Evolutionary conservation across 2,797 vertebrate species (phyloP).

Genomic region (Synanceia verrucosa): DNA sequence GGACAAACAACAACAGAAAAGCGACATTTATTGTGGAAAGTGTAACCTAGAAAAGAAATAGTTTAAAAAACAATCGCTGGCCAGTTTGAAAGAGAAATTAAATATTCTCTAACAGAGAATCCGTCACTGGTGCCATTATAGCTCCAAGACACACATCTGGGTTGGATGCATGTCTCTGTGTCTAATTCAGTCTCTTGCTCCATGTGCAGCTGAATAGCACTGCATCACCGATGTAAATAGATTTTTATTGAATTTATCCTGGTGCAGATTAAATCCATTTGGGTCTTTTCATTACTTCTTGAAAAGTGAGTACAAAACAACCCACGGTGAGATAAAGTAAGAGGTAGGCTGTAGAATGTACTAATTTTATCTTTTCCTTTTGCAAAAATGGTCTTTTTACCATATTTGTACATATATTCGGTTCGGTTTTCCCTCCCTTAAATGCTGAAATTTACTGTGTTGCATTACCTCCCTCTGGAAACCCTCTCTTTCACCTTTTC

Average conservation of each 20-base stretch:
- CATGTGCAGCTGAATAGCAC: slow-evolving; percentile 70
- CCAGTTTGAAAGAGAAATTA: slow-evolving; percentile 60
- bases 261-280: slow-evolving; percentile 74
- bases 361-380: slow-evolving; percentile 47
- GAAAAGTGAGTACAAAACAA: slow-evolving; percentile 49
- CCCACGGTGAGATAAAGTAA: no score
- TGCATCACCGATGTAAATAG: slow-evolving; percentile 72
- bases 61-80: slow-evolving; percentile 41
- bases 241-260: slow-evolving; percentile 82
- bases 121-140: slow-evolving; percentile 42
- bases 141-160: slow-evolving; percentile 77
- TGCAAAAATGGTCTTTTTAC: slow-evolving; percentile 61
- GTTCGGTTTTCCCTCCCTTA: slow-evolving; percentile 41
- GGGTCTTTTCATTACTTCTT: slow-evolving; percentile 75
- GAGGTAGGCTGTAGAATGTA: no score
- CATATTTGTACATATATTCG: slow-evolving; percentile 71
- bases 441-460: slow-evolving; percentile 57
- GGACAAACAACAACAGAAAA: slow-evolving; percentile 13
- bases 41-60: slow-evolving; percentile 24
- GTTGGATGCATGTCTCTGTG: slow-evolving; percentile 71
- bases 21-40: slow-evolving; percentile 5
- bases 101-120: slow-evolving; percentile 56
- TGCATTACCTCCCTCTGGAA: slow-evolving; percentile 68
- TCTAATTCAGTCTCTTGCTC: slow-evolving; percentile 74
- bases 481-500: slow-evolving; percentile 65